Conservation (phyloP, 2,113 vertebrate genomes). For the Typhlomys cinereus region DNA sequence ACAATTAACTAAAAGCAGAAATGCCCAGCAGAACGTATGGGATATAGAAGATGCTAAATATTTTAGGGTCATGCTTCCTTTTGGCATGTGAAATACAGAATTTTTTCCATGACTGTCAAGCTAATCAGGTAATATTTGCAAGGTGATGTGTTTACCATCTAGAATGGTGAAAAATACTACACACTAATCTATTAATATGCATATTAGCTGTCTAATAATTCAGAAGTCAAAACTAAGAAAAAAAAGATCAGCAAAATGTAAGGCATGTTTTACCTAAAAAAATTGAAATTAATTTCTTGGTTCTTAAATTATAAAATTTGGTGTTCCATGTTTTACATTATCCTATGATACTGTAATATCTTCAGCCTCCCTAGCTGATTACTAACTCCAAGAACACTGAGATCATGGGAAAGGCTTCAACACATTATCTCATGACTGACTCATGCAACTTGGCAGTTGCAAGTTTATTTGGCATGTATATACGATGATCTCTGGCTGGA, state of each 20-base stretch:
- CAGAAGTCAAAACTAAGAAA: constrained; percentile 12
- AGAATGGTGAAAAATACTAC: background rate
- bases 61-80: background rate
- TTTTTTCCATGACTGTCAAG: background rate
- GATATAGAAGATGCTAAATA: background rate
- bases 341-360: constrained; percentile 49
- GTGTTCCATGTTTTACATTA: constrained; percentile 51
- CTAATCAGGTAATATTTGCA: background rate
- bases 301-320: constrained; percentile 3
- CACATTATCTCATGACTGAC: constrained; percentile 77
- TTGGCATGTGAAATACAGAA: constrained; percentile 22
- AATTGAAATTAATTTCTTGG: background rate
- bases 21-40: background rate
- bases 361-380: constrained; percentile 47
- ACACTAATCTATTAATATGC: background rate
- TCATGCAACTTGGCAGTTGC: constrained; percentile 80
- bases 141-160: background rate
- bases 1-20: background rate
- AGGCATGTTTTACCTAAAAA: background rate
- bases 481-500: constrained; percentile 51
- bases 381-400: constrained; percentile 79
- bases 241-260: background rate
- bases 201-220: background rate
- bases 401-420: constrained; percentile 84
- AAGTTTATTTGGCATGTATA: constrained; percentile 46